These are phyloP conservation scores for Lacerta viridis DNA, from an alignment of 2,797 vertebrate genomes.

Conservation along the genomic window DNA sequence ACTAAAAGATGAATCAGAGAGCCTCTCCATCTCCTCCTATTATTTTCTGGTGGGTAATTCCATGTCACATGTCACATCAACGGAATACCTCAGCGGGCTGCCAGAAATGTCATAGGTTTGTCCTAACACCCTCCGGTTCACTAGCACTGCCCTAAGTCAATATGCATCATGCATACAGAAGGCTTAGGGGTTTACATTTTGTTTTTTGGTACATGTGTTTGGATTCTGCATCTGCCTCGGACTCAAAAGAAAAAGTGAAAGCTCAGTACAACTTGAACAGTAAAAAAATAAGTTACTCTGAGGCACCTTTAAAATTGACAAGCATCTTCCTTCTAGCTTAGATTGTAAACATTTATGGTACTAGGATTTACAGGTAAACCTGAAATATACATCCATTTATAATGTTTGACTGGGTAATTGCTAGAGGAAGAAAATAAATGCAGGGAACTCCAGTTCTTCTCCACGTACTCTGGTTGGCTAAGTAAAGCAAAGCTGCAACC, in stretches of 20 bases:
- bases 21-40: slow-evolving; percentile 18
- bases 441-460: slow-evolving; percentile 65
- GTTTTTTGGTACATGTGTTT: slow-evolving; percentile 68
- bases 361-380: slow-evolving; percentile 75
- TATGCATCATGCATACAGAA: slow-evolving; percentile 61
- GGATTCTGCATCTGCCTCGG: slow-evolving; percentile 49
- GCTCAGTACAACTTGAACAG: slow-evolving; percentile 68
- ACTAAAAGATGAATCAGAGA: background rate
- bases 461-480: slow-evolving; percentile 61
- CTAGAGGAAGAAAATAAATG: slow-evolving; percentile 38
- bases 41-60: slow-evolving; percentile 12
- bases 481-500: slow-evolving; percentile 51
- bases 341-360: slow-evolving; percentile 77
- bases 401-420: slow-evolving; percentile 55
- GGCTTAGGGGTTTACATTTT: slow-evolving; percentile 64
- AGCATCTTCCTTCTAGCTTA: slow-evolving; percentile 72
- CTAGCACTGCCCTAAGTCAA: slow-evolving; percentile 18
- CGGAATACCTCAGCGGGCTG: background rate
- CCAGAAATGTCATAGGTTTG: background rate
- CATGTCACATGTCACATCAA: background rate
- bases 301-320: slow-evolving; percentile 77
- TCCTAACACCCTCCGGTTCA: background rate
- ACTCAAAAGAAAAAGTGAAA: slow-evolving; percentile 65
- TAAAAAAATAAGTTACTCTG: slow-evolving; percentile 72
- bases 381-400: slow-evolving; percentile 73